Evolutionary conservation across 2,797 vertebrate species (phyloP), one percentile per base, ranked within the genome.

Genomic region (Poecilia gillii): DNA sequence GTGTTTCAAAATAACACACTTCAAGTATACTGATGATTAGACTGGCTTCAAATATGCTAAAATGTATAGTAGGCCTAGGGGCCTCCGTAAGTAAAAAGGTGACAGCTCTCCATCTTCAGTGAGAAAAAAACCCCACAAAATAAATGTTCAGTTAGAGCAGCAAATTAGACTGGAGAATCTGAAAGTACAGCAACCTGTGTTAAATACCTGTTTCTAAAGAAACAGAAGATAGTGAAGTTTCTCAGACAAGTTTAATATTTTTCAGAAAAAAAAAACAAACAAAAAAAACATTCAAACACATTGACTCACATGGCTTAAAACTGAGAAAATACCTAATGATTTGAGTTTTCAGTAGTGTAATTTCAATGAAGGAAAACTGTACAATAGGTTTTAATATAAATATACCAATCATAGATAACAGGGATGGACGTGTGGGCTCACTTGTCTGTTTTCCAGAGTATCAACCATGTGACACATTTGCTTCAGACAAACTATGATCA

Each of bases 301-400:
- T 43, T 43, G 23, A 36, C 13, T 70, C 23, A 20, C 2, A 9
- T 9, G 7, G 16, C 62, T 39, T 20, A 23, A 66, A 36, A 20
- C 33, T 39, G 62, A 39, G 1, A 64, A 66, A 68, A 25, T 36
- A 25, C 11, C 4, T 9, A 13, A 16, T 14, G 39, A 70, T 43
- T n/a, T n/a, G 20, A 25, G 39, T 70, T 70, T 47, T 73, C 71
- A 47, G n/a, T 39, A 66, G 6, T 8, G 25, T 46, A n/a, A 55
- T 36, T 36, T 36, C 16, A 28, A 13, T 5, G 4, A 59, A 28
- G 12, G 7, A 31, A 33, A 47, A 47, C 3, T 18, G 7, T 46
- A 77, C 47, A 73, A 9, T 4, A 23, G 8, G 7, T 80, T 81
- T 81, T 51, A 74, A 72, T 70, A 33, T 49, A 74, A 82, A 73